Conservation (phyloP, 2,113 vertebrate genomes). For the Lepisosteus osseus region DNA sequence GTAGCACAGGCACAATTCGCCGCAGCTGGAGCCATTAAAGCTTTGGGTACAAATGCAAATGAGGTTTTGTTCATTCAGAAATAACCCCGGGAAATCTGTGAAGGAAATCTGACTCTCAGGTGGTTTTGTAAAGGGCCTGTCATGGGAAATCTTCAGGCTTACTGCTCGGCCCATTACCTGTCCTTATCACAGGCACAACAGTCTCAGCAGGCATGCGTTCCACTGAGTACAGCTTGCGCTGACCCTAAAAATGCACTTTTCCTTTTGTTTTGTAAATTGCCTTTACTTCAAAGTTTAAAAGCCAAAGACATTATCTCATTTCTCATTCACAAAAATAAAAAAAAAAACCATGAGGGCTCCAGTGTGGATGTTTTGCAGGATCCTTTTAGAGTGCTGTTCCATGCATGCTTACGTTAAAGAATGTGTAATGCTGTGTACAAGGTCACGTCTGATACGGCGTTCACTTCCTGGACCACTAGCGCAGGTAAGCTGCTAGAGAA, state of each 20-base stretch:
- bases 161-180: constrained; percentile 56
- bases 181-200: constrained; percentile 65
- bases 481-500: constrained; percentile 20
- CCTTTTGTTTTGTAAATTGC: constrained; percentile 79
- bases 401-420: not conserved
- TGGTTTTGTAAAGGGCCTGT: constrained; percentile 67
- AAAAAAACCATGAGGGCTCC: constrained; percentile 31
- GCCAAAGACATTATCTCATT: constrained; percentile 64
- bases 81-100: constrained; percentile 9
- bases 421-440: constrained; percentile 37
- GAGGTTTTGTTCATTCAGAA: constrained; percentile 50
- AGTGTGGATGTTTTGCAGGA: constrained; percentile 41
- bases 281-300: constrained; percentile 77
- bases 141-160: constrained; percentile 58
- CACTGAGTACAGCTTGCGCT: constrained; percentile 67
- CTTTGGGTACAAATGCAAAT: constrained; percentile 40
- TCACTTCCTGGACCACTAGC: constrained; percentile 52
- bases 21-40: no score
- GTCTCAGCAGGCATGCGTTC: constrained; percentile 70
- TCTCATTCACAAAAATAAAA: constrained; percentile 43
- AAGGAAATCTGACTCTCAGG: constrained; percentile 61
- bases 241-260: constrained; percentile 73
- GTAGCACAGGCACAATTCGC: no score
- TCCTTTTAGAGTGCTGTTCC: constrained; percentile 24
- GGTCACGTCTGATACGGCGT: constrained; percentile 52